Evolutionary conservation across 2,113 vertebrate species (phyloP).

Genomic region (Ailuropoda melanoleuca): DNA sequence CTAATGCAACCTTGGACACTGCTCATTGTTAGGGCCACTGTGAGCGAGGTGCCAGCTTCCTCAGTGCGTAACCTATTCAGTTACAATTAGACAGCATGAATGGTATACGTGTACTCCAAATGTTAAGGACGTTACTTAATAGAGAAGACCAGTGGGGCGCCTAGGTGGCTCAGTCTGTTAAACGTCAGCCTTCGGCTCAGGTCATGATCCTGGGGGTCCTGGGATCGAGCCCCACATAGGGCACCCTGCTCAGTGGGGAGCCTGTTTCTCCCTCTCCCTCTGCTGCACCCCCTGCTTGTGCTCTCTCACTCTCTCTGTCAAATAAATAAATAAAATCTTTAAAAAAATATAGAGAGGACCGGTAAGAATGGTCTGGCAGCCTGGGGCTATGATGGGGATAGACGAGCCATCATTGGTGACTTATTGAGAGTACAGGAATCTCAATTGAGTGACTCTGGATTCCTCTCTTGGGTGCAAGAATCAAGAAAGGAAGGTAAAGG

Average conservation of each 20-base stretch:
- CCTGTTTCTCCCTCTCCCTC: background rate
- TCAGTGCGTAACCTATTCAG: background rate
- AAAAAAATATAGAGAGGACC: background rate
- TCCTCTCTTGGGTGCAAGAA: background rate
- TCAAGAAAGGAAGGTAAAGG: background rate
- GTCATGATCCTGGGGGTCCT: background rate
- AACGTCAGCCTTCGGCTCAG: background rate
- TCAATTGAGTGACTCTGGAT: background rate
- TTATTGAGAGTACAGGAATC: background rate
- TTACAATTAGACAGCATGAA: background rate
- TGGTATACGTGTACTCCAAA: background rate
- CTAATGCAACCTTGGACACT: background rate
- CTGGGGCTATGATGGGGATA: background rate
- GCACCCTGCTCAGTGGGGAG: background rate
- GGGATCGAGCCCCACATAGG: no score
- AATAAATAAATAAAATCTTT: background rate
- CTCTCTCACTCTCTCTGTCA: background rate
- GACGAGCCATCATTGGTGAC: background rate
- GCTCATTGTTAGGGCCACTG: background rate
- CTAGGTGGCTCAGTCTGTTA: background rate
- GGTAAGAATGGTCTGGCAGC: background rate
- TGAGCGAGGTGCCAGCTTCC: background rate
- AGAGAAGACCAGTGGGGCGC: background rate
- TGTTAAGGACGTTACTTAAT: background rate
- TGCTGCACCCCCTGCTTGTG: background rate